These are phyloP conservation scores for Crocidura indochinensis DNA, from an alignment of 2,797 vertebrate genomes.

Conservation along the genomic window DNA sequence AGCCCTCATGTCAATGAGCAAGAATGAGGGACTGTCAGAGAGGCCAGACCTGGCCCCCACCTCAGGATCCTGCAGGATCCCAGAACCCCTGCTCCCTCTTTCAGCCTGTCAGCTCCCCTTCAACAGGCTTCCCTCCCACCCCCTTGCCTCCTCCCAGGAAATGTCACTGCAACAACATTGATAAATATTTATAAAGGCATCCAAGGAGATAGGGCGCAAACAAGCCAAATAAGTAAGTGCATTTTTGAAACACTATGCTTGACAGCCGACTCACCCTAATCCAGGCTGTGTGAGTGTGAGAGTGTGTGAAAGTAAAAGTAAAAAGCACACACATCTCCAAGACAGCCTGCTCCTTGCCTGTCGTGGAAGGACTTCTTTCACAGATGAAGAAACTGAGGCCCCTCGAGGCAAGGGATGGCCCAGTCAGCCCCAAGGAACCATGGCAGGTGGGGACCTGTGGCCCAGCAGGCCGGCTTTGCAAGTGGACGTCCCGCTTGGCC, in stretches of 20 bases:
- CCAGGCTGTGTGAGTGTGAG: background rate
- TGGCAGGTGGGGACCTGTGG: too few relatives aligned
- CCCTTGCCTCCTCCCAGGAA: conserved; percentile 70
- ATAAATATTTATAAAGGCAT: conserved; percentile 84
- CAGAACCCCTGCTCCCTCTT: background rate
- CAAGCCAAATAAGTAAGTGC: conserved; percentile 74
- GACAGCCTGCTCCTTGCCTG: background rate
- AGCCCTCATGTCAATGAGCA: too few relatives aligned
- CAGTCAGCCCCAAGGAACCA: background rate
- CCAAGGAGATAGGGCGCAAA: conserved; percentile 40
- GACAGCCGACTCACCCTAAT: conserved; percentile 52
- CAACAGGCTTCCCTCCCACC: background rate
- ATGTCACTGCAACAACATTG: conserved; percentile 70
- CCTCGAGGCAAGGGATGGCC: background rate
- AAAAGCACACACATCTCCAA: background rate
- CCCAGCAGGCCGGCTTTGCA: background rate
- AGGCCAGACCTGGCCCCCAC: background rate
- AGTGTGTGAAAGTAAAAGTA: background rate
- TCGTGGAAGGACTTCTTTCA: background rate
- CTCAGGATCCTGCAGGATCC: rapidly evolving
- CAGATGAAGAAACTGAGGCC: conserved; percentile 5
- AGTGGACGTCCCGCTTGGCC: background rate
- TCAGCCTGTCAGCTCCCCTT: conserved; percentile 54
- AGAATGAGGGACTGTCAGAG: too few relatives aligned
- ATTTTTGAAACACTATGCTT: conserved; percentile 68